A percentile compares a stretch with the other conserved stretches of the same genome.
phyloP scores from a whole-genome alignment of 1,140 invertebrate species.

The Telenomus remus region DNA sequence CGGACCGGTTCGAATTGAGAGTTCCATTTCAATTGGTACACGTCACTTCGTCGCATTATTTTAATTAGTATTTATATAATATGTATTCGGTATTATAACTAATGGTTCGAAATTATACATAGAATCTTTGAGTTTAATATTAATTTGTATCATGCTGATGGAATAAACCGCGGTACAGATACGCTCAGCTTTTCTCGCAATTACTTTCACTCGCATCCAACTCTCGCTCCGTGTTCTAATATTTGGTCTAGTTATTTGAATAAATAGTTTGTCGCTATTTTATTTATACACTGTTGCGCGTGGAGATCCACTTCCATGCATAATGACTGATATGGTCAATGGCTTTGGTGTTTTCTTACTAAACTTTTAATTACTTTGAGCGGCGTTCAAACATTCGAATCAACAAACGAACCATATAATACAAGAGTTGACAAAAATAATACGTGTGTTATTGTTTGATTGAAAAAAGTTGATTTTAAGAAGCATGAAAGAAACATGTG shows the following conservation, averaged over 20 bases:
- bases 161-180: constrained; percentile 50
- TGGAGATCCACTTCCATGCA: constrained; percentile 53
- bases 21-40: constrained; percentile 3
- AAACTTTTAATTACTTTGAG: constrained; percentile 16
- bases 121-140: constrained; percentile 29
- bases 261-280: constrained; percentile 66
- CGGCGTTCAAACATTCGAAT: too few species aligned
- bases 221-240: constrained; percentile 38
- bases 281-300: constrained; percentile 68
- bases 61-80: constrained; percentile 48
- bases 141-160: constrained; percentile 56
- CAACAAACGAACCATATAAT: too few species aligned
- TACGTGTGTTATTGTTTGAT: too few species aligned
- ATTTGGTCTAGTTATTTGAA: constrained; percentile 60
- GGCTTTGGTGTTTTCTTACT: background rate
- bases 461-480: too few species aligned
- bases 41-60: constrained; percentile 6
- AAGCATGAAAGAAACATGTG: too few species aligned
- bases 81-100: constrained; percentile 39
- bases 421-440: too few species aligned
- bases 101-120: constrained; percentile 54
- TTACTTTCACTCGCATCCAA: constrained; percentile 38
- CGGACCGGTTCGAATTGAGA: background rate
- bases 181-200: constrained; percentile 31
- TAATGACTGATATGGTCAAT: constrained; percentile 34